Base-by-base conservation (phyloP, 1,140 invertebrate species). In the Elymnias hypermnestra region DNA sequence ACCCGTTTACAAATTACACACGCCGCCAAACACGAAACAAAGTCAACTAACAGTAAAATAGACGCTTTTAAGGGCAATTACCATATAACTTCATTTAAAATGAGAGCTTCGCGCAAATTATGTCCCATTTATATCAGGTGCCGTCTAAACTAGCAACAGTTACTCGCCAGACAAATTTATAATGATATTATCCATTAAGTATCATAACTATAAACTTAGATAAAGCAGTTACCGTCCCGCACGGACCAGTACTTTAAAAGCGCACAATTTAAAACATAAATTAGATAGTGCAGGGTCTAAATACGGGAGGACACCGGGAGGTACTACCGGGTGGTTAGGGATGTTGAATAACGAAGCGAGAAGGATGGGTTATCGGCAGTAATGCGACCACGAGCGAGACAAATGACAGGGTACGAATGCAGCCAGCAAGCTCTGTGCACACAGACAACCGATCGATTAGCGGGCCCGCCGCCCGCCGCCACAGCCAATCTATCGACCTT, bases 391-490 rank as follows among this genome's bases (percentile, higher is more conserved):
- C 37, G 74, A 78, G 49, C 43, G 75, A 70, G 75, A 82, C 63
- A 59, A 67, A n/a, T 60, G 60, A 65, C 61, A 40, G 63, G 56
- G 49, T 58, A 59, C 62, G 61, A 65, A 59, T 77, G 69, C 72
- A 72, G 58, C 68, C 62, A 68, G 56, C 66, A 63, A 59, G 65
- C 69, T 60, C 59, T 68, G 56, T 79, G 75, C 74, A 73, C 71
- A 78, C 68, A 76, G 75, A 78, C 73, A 72, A 51, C 75, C n/a
- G 71, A 83, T 83, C 77, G 76, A 79, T 82, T 77, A 82, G 73
- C 66, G 68, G 62, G 48, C 72, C 63, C 61, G 59, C 63, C 69
- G 62, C 58, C 63, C 68, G 68, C 57, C 51, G 53, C 72, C 65
- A 63, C 64, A 61, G 46, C 63, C 72, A 74, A 77, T 69, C 54